Evolutionary conservation across 1,140 invertebrate genomes (phyloP).

Genomic region (Drosophila bifasciata): DNA sequence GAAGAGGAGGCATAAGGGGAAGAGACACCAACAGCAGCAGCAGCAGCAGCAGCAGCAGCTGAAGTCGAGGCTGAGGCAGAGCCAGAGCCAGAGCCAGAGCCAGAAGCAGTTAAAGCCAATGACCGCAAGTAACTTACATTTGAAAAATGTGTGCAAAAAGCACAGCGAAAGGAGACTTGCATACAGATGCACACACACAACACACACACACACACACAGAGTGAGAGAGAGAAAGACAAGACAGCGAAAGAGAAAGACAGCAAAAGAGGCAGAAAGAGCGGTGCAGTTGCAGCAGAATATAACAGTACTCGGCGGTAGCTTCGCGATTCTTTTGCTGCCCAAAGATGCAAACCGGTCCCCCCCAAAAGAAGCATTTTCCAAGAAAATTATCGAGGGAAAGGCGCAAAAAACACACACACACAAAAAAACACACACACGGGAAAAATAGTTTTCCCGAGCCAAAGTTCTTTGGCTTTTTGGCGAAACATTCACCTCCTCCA

Average conservation of each 20-base stretch:
- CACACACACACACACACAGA: conserved; percentile 34
- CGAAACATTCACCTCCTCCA: conserved; percentile 62
- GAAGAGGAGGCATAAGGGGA: conserved; percentile 19
- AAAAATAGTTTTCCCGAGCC: conserved; percentile 30
- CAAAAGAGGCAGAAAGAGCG: conserved; percentile 23
- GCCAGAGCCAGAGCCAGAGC: conserved; percentile 12
- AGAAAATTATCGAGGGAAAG: conserved; percentile 82
- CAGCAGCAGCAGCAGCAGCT: conserved; percentile 47
- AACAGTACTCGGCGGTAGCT: conserved; percentile 76
- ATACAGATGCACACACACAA: conserved; percentile 56
- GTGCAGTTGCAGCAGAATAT: conserved; percentile 74
- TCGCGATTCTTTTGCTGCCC: conserved; percentile 71
- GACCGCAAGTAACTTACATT: conserved; percentile 84
- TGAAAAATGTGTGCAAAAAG: conserved; percentile 83
- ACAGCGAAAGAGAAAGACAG: conserved; percentile 1
- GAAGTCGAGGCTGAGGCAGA: conserved; percentile 14
- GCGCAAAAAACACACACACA: conserved; percentile 50
- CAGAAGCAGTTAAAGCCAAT: conserved; percentile 79
- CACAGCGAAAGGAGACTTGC: conserved; percentile 77
- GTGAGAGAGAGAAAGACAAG: neutral
- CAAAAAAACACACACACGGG: conserved; percentile 3
- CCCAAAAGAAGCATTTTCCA: conserved; percentile 77
- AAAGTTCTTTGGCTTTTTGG: conserved; percentile 68
- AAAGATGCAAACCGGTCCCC: conserved; percentile 78
- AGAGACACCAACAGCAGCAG: conserved; percentile 39